phyloP scores from a whole-genome alignment of 2,888 invertebrate species.

The Polydrusus cervinus region DNA sequence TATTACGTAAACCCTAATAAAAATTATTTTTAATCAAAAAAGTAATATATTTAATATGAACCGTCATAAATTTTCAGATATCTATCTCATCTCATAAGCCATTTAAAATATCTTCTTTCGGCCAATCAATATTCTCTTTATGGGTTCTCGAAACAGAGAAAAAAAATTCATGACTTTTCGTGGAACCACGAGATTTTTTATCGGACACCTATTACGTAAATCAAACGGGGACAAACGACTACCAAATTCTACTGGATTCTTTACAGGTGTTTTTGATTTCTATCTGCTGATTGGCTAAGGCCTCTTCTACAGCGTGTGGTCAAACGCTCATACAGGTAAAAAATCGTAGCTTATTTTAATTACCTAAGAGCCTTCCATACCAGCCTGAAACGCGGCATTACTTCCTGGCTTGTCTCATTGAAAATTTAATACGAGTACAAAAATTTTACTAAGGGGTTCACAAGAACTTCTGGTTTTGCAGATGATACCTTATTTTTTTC shows the following conservation, averaged over 20 bases:
- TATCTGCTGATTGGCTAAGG: constrained; percentile 40
- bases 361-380: no score
- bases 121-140: constrained; percentile 56
- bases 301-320: not conserved
- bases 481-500: no score
- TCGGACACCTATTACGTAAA: constrained; percentile 53
- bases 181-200: constrained; percentile 46
- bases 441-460: no score
- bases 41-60: constrained; percentile 38
- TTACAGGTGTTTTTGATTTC: constrained; percentile 55
- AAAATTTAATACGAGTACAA: no score
- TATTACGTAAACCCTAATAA: not conserved
- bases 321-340: no score
- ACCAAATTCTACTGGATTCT: constrained; percentile 56
- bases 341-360: no score
- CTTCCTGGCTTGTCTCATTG: no score
- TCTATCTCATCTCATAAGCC: constrained; percentile 47
- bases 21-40: constrained; percentile 5
- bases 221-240: constrained; percentile 55
- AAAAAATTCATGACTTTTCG: constrained; percentile 51
- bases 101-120: constrained; percentile 56
- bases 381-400: no score
- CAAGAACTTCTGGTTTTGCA: no score
- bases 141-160: constrained; percentile 55
- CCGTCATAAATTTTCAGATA: constrained; percentile 45